Percentiles rank a stretch among this genome's conserved stretches.
phyloP scores from a whole-genome alignment of 2,113 vertebrate genomes.

The Penelope pileata region DNA sequence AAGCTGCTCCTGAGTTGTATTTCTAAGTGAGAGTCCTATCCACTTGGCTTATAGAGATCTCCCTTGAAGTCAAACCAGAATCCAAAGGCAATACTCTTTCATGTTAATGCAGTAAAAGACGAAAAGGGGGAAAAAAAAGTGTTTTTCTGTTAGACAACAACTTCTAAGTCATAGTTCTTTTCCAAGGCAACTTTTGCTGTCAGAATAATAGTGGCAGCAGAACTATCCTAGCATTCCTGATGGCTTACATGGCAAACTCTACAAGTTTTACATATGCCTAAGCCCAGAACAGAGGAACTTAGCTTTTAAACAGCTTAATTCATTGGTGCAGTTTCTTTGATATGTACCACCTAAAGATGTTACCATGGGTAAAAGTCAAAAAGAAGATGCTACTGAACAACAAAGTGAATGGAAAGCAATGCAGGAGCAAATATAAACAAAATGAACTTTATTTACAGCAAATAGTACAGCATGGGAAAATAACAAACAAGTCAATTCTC shows the following conservation, averaged over 20 bases:
- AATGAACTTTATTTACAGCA: neutral
- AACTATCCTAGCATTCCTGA: neutral
- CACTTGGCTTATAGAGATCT: neutral
- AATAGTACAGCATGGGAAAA: neutral
- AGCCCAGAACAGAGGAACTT: neutral
- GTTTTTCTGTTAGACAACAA: neutral
- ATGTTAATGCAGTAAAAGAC: neutral
- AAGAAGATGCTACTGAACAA: neutral
- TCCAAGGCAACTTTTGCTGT: neutral
- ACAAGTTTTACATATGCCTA: neutral
- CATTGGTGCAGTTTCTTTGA: neutral
- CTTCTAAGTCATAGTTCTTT: constrained; percentile 2
- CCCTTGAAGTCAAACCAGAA: neutral
- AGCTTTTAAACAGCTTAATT: constrained; percentile 24
- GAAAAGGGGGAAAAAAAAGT: neutral
- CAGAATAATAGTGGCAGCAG: neutral
- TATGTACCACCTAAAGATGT: neutral
- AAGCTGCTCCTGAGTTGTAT: neutral
- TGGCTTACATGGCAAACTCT: neutral
- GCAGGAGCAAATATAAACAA: neutral
- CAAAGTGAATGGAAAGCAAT: neutral
- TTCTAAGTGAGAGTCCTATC: neutral
- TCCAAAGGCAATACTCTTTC: neutral
- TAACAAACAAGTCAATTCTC: neutral
- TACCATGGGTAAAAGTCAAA: neutral